Conservation (phyloP, 2,797 vertebrate genomes). For the Otus scops region DNA sequence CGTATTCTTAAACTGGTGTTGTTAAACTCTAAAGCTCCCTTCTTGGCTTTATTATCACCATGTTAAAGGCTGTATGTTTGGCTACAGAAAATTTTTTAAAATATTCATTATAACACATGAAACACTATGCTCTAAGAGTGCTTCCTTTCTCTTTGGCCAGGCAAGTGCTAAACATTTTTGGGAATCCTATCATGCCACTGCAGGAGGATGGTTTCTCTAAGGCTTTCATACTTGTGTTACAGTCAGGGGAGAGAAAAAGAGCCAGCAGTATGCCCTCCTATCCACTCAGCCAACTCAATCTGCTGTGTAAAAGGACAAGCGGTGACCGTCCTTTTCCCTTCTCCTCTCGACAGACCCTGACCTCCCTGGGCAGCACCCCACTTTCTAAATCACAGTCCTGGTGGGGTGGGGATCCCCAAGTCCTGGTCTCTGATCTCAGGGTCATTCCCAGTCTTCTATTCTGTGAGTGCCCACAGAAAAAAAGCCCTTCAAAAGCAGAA, state of each 20-base stretch:
- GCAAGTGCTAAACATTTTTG: background rate
- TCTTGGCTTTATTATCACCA: background rate
- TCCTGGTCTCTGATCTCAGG: background rate
- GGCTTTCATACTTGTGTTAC: background rate
- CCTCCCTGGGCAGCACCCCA: background rate
- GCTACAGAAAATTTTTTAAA: background rate
- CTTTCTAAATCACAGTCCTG: background rate
- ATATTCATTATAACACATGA: background rate
- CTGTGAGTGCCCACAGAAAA: background rate
- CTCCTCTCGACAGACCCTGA: background rate
- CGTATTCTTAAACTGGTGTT: background rate
- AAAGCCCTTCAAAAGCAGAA: background rate
- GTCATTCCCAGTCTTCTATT: background rate
- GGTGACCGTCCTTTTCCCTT: background rate
- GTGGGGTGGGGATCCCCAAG: background rate
- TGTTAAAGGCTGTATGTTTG: background rate
- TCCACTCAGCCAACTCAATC: background rate
- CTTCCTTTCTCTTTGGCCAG: background rate
- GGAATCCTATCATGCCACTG: background rate
- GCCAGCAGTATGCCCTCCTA: background rate
- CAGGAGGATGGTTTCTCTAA: background rate
- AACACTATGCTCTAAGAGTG: background rate
- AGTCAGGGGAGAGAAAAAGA: background rate
- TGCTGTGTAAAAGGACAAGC: background rate
- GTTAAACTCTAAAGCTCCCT: background rate